Evolutionary conservation across 2,888 invertebrate genomes (phyloP), one percentile per base, ranked within the genome.

Genomic region (Aphodius sticticus): DNA sequence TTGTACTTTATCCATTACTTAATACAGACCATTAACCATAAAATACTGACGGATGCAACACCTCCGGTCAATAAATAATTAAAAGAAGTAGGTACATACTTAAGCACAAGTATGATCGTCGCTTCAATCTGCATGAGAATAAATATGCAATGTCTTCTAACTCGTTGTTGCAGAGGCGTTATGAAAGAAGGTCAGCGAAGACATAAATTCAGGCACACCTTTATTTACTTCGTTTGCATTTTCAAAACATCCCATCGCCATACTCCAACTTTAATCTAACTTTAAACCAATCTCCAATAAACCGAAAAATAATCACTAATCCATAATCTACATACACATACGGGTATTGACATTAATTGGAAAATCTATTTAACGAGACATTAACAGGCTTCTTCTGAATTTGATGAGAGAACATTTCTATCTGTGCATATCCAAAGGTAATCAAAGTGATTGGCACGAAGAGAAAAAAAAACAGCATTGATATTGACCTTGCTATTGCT

Each of bases 171-270:
- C 74, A 37, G 74, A 74, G 74, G 74, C 74, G 74, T 74, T 74
- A 74, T 9, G 74, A 74, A 74, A 74, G 74, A 74, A 74, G 74
- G 74, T 74, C 74, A 37, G 36, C 74, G 36, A 74, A 74, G 74
- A 74, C 74, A 74, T 74, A 74, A 71, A 37, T 35, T 37, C 36
- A 37, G 74, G 37, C 74, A 74, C 74, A 74, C 74, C 74, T 74
- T 74, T 74, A 74, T 74, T 74, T 74, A 74, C 74, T 35, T 74
- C 26, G 16, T 74, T 74, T 74, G 74, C 74, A 74, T 74, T 74
- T 53, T 53, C 7, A 9, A 12, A 53, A 53, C 36, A 74, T 35
- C 6, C n/a, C 26, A 71, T 16, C 74, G 9, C 12, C 12, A 37
- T 35, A 37, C 74, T 15, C 35, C 36, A 26, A 26, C n/a, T 36